These are phyloP conservation scores for Antitype chi DNA, from an alignment of 2,888 invertebrate species.

Conservation along the genomic window DNA sequence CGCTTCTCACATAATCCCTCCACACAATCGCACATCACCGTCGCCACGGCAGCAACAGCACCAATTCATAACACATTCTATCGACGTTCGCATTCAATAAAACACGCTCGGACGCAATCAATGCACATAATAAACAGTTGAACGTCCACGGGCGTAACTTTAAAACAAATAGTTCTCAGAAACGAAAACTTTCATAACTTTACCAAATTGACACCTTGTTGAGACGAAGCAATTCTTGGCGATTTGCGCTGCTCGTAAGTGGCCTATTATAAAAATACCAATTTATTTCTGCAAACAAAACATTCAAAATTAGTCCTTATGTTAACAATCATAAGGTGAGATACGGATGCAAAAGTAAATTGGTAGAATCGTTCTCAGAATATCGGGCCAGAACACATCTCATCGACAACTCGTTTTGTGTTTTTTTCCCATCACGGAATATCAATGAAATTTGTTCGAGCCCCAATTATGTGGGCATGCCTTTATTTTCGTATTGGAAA, in stretches of 20 bases:
- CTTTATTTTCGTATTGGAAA: constrained; percentile 82
- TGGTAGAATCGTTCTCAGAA: constrained; percentile 78
- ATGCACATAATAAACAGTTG: constrained; percentile 83
- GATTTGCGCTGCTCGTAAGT: constrained; percentile 89
- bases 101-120: constrained; percentile 79
- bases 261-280: constrained; percentile 87
- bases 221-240: constrained; percentile 87
- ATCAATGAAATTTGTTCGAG: constrained; percentile 90
- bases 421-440: constrained; percentile 90
- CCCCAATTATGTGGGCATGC: constrained; percentile 87
- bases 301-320: constrained; percentile 67
- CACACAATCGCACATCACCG: constrained; percentile 24
- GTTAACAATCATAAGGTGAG: constrained; percentile 24
- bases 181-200: constrained; percentile 88
- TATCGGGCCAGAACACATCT: constrained; percentile 85
- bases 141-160: constrained; percentile 79
- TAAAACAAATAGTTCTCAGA: constrained; percentile 90
- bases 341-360: constrained; percentile 49
- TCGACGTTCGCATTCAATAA: constrained; percentile 74
- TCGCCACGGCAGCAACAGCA: constrained; percentile 33
- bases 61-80: constrained; percentile 66
- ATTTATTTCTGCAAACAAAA: constrained; percentile 49
- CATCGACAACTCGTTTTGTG: constrained; percentile 86
- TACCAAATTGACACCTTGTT: constrained; percentile 90
- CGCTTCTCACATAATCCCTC: constrained; percentile 14